These are phyloP conservation scores for Arenicola marina DNA, from an alignment of 2,888 invertebrate genomes.

Conservation along the genomic window DNA sequence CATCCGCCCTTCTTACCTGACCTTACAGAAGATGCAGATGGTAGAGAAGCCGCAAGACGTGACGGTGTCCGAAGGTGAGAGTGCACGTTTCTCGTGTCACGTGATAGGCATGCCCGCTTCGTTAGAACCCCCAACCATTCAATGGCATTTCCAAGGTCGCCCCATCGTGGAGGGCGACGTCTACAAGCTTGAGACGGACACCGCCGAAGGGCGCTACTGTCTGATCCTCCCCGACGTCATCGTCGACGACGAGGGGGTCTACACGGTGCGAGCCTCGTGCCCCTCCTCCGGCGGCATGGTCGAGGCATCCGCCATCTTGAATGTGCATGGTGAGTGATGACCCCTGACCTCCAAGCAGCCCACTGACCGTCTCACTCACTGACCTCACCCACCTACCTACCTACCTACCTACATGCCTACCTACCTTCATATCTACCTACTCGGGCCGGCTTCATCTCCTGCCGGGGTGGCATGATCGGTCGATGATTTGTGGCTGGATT, in stretches of 20 bases:
- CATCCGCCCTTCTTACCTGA: no score
- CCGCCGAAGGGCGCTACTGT: conserved; percentile 51
- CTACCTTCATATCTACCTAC: no score
- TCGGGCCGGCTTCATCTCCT: no score
- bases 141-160: conserved; percentile 32
- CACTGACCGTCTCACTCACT: conserved; percentile 52
- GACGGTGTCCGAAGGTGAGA: conserved; percentile 49
- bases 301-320: conserved; percentile 95
- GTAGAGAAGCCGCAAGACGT: conserved; percentile 36
- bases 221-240: conserved; percentile 87
- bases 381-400: no score
- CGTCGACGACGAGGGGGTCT: conserved; percentile 95
- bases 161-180: conserved; percentile 26
- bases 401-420: no score
- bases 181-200: conserved; percentile 21
- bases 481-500: no score
- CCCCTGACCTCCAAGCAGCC: no score
- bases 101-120: conserved; percentile 14
- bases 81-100: conserved; percentile 30
- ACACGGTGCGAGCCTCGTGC: conserved; percentile 93
- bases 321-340: conserved; percentile 76
- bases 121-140: conserved; percentile 22
- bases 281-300: conserved; percentile 92
- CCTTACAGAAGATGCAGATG: conserved; percentile 18
- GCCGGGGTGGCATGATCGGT: no score